These are phyloP conservation scores for Anolis apletophallus DNA, from an alignment of 2,797 vertebrate genomes.

Conservation along the genomic window DNA sequence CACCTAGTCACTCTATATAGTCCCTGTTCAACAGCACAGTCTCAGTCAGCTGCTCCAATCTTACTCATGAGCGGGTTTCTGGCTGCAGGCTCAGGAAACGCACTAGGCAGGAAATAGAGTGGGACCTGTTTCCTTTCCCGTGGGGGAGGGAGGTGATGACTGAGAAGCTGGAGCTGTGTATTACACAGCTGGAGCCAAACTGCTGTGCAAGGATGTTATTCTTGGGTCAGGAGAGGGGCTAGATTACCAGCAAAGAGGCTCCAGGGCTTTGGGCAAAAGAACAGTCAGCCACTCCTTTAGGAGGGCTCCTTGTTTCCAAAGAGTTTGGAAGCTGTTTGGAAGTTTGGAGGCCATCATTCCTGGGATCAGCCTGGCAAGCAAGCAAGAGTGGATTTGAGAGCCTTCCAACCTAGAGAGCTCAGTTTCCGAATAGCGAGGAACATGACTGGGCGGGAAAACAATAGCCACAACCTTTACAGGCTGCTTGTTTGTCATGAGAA, in stretches of 20 bases:
- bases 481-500: conserved; percentile 4
- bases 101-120: neutral
- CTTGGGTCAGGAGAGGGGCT: neutral
- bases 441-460: conserved; percentile 4
- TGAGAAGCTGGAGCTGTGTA: conserved; percentile 2
- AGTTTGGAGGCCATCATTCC: conserved; percentile 7
- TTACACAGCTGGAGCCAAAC: neutral
- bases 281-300: neutral
- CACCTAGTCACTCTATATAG: neutral
- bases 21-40: neutral
- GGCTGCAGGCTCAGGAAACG: neutral
- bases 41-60: conserved; percentile 2
- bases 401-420: neutral
- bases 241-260: conserved; percentile 17
- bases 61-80: neutral
- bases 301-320: conserved; percentile 27
- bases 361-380: conserved; percentile 15
- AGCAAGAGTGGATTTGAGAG: neutral
- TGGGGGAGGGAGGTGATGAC: neutral
- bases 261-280: neutral
- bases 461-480: conserved; percentile 11
- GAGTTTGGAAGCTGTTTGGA: neutral
- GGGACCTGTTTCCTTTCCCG: conserved; percentile 13
- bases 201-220: conserved; percentile 34
- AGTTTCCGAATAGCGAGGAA: conserved; percentile 19